Percentiles rank a stretch among this genome's conserved stretches.
phyloP scores from a whole-genome alignment of 1,140 invertebrate species.

The Drosophila kohkoa region DNA sequence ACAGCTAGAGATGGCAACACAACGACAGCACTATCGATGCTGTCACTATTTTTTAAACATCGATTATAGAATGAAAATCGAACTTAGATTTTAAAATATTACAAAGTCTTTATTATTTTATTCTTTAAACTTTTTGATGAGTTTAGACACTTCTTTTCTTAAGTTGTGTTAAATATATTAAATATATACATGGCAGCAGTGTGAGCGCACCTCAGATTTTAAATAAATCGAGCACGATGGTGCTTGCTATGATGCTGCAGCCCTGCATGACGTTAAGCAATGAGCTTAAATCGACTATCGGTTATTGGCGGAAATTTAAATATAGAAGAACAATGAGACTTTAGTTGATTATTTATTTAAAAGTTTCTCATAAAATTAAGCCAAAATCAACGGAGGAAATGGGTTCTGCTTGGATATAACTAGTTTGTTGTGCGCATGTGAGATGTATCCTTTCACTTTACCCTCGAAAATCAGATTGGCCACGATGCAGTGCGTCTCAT shows the following conservation, averaged over 20 bases:
- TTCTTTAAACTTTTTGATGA: no score
- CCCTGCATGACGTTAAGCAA: slow-evolving; percentile 5
- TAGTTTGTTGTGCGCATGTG: slow-evolving; percentile 97
- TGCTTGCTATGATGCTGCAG: background rate
- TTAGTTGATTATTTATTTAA: slow-evolving; percentile 16
- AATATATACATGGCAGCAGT: no score
- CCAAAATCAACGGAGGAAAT: slow-evolving; percentile 91
- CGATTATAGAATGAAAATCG: no score
- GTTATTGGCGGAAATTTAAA: background rate
- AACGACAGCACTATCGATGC: no score
- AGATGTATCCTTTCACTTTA: slow-evolving; percentile 98
- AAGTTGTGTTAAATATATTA: no score
- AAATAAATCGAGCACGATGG: no score
- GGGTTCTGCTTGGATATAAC: slow-evolving; percentile 99
- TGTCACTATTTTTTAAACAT: no score
- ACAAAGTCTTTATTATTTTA: no score
- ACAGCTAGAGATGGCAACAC: background rate
- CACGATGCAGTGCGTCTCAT: slow-evolving; percentile 98
- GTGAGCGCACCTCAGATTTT: no score
- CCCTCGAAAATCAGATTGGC: slow-evolving; percentile 98
- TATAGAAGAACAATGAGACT: background rate
- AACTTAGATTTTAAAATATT: no score
- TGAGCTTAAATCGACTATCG: background rate
- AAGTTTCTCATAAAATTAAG: slow-evolving; percentile 26
- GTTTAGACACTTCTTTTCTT: no score